Evolutionary conservation across 2,113 vertebrate species (phyloP).

Genomic region (Raja brachyura): DNA sequence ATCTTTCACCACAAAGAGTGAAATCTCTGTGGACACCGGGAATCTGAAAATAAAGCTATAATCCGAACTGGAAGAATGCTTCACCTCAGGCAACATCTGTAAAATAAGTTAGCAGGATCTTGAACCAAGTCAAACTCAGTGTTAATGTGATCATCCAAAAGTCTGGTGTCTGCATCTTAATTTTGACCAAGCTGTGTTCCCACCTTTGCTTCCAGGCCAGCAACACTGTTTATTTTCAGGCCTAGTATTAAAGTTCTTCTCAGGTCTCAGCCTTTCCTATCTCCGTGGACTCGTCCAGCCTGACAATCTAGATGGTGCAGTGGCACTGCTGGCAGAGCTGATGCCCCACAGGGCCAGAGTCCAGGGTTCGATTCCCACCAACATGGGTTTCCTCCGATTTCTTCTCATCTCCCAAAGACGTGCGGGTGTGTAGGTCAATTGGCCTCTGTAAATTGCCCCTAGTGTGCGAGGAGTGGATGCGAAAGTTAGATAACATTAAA

Average conservation of each 20-base stretch:
- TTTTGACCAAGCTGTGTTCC: background rate
- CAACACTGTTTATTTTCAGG: background rate
- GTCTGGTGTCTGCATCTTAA: background rate
- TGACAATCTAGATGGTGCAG: background rate
- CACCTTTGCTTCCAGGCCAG: background rate
- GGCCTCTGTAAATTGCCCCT: no score
- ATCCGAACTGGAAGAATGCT: background rate
- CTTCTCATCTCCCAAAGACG: no score
- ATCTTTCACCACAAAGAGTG: background rate
- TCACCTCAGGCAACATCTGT: background rate
- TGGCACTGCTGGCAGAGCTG: no score
- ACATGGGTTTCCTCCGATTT: no score
- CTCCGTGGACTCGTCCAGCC: background rate
- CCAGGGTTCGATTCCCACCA: no score
- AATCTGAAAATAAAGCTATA: background rate
- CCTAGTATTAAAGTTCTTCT: background rate
- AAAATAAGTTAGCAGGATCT: background rate
- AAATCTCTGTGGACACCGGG: background rate
- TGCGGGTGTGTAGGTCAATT: no score
- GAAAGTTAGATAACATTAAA: no score
- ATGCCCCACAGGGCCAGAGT: no score
- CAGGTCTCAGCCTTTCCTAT: background rate
- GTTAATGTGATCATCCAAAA: background rate
- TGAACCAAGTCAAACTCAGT: background rate
- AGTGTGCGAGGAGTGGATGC: no score